These are phyloP conservation scores for Nothoprocta pentlandii DNA, from an alignment of 2,113 vertebrate species.

Conservation along the genomic window DNA sequence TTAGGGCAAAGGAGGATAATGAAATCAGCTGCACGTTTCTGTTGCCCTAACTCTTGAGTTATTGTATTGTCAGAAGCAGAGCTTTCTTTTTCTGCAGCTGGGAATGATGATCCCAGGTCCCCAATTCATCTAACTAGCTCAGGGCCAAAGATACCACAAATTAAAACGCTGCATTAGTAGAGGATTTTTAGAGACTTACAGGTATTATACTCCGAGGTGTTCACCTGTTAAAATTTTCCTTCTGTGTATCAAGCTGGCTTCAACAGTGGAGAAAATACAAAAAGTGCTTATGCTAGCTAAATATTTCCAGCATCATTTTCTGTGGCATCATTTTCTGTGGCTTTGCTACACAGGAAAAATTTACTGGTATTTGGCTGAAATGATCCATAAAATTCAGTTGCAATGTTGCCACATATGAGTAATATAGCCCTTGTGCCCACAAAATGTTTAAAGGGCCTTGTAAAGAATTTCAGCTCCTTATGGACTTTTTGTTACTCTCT, in stretches of 20 bases:
- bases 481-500: background rate
- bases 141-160: background rate
- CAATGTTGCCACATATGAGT: constrained; percentile 8
- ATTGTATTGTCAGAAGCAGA: background rate
- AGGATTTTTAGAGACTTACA: background rate
- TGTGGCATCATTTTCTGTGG: background rate
- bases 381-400: background rate
- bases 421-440: background rate
- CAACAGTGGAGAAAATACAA: background rate
- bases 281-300: background rate
- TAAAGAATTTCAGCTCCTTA: background rate
- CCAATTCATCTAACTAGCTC: background rate
- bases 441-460: background rate
- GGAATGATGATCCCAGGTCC: background rate
- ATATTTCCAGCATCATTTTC: background rate
- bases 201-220: background rate
- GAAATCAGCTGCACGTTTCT: background rate
- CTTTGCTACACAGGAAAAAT: background rate
- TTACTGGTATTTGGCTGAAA: background rate
- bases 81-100: background rate
- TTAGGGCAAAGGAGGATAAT: background rate
- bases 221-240: background rate
- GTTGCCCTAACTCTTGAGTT: background rate
- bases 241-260: background rate
- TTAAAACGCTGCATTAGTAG: background rate